Conservation (phyloP, 1,140 invertebrate species). For the Diabrotica undecimpunctata region DNA sequence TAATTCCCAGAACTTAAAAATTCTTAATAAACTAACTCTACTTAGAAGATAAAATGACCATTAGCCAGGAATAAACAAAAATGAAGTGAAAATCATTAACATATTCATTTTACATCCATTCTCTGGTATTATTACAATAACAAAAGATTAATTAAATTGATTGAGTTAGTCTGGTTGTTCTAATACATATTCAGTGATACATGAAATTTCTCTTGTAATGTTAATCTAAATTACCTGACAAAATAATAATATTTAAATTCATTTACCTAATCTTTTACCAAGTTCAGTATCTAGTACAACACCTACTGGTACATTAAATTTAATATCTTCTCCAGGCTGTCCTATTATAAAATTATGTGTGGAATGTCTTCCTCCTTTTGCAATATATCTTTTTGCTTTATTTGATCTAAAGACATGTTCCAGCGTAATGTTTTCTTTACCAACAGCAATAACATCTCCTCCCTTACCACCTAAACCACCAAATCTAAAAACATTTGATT, state of each 20-base stretch:
- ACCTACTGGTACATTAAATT: constrained; percentile 74
- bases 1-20: no score
- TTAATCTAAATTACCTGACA: not conserved
- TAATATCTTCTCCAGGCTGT: constrained; percentile 62
- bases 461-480: constrained; percentile 84
- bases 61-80: no score
- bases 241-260: constrained; percentile 13
- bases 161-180: no score
- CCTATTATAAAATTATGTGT: constrained; percentile 70
- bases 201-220: no score
- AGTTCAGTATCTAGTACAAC: constrained; percentile 66
- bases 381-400: constrained; percentile 58
- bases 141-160: no score
- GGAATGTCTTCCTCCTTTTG: constrained; percentile 67
- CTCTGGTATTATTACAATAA: no score
- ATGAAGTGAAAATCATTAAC: no score
- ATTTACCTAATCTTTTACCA: constrained; percentile 57
- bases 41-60: no score
- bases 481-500: constrained; percentile 57
- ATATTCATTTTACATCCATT: no score
- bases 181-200: no score
- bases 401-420: constrained; percentile 52
- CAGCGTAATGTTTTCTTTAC: constrained; percentile 61
- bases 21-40: no score
- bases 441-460: constrained; percentile 72